These are phyloP conservation scores for Drosophila yakuba DNA, from an alignment of 1,140 invertebrate genomes.

Conservation along the genomic window DNA sequence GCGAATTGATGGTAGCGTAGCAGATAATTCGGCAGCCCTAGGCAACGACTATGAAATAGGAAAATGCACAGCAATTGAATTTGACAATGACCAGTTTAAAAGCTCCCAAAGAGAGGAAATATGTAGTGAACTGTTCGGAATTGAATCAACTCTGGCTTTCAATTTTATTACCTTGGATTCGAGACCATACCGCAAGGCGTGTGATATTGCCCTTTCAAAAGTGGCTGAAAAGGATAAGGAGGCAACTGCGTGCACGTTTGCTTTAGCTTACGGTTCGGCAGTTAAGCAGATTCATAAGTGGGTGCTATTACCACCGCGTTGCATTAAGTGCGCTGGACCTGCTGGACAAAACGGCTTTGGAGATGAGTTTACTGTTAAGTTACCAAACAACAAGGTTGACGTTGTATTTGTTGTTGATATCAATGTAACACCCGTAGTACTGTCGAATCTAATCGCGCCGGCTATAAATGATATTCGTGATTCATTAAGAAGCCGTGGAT, in stretches of 20 bases:
- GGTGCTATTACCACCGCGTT: constrained; percentile 86
- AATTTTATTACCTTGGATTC: constrained; percentile 84
- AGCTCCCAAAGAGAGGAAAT: constrained; percentile 71
- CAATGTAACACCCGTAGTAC: constrained; percentile 78
- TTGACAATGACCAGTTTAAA: constrained; percentile 85
- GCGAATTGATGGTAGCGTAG: constrained; percentile 89
- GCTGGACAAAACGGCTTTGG: constrained; percentile 85
- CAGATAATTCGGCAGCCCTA: constrained; percentile 87
- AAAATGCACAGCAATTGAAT: constrained; percentile 86
- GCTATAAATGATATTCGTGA: constrained; percentile 81
- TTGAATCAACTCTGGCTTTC: constrained; percentile 86
- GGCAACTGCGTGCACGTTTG: constrained; percentile 87
- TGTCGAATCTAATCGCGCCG: constrained; percentile 84
- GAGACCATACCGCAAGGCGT: constrained; percentile 87
- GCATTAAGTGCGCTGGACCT: constrained; percentile 87
- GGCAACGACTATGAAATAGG: constrained; percentile 89
- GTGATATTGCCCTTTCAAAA: constrained; percentile 86
- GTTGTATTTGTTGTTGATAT: constrained; percentile 90
- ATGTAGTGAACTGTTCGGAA: constrained; percentile 89
- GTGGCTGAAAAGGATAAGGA: constrained; percentile 85
- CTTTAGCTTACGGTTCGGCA: constrained; percentile 86
- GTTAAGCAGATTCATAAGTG: constrained; percentile 86
- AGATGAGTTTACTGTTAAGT: constrained; percentile 88
- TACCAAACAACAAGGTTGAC: constrained; percentile 90
- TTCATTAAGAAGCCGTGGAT: constrained; percentile 85